A percentile compares a stretch with the other conserved stretches of the same genome.
Evolutionary conservation across 2,888 invertebrate genomes (phyloP).

Genomic region (Lepidocyrtinus sp.): DNA sequence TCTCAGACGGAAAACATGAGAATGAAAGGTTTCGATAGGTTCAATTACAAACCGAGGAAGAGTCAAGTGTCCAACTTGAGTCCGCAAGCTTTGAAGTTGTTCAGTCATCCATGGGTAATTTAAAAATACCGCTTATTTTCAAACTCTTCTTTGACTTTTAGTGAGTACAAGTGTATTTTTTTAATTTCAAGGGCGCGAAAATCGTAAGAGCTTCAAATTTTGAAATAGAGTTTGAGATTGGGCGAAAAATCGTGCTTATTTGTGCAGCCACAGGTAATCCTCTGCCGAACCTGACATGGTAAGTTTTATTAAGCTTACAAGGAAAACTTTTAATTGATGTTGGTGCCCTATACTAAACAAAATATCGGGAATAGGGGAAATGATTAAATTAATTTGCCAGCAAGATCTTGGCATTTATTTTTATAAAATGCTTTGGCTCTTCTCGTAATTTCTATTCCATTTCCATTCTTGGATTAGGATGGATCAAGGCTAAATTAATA

Average conservation of each 20-base stretch:
- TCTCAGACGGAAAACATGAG: not conserved
- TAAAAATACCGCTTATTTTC: not conserved
- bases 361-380: no score
- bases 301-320: no score
- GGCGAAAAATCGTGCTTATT: not conserved
- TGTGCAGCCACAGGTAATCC: not conserved
- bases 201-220: conserved; percentile 26
- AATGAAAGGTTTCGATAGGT: conserved; percentile 34
- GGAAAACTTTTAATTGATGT: no score
- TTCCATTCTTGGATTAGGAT: no score
- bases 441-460: no score
- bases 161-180: not conserved
- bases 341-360: no score
- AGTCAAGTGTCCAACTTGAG: conserved; percentile 35
- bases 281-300: not conserved
- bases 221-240: not conserved
- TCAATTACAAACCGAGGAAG: conserved; percentile 42
- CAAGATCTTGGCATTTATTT: no score
- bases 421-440: no score
- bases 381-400: no score
- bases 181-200: conserved; percentile 13
- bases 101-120: conserved; percentile 20
- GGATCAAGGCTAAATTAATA: not conserved
- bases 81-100: conserved; percentile 28
- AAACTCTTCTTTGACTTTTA: not conserved